Conservation (phyloP, 2,113 vertebrate genomes). For the Phalacrocorax pelagicus region DNA sequence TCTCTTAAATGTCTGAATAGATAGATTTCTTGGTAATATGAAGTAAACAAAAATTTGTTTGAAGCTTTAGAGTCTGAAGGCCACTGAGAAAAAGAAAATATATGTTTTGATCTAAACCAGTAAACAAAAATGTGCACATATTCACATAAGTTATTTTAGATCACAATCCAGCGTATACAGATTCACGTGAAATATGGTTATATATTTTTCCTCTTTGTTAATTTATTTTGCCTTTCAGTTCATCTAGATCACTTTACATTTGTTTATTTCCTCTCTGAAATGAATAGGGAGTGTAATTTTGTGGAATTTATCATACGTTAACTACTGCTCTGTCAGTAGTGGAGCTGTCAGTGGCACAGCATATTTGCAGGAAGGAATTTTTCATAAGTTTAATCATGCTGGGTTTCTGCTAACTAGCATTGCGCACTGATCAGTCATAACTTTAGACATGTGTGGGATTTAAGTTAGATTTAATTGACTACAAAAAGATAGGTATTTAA, state of each 20-base stretch:
- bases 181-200: not conserved
- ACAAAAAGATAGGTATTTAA: not conserved
- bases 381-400: not conserved
- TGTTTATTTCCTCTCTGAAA: not conserved
- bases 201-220: not conserved
- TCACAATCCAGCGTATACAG: not conserved
- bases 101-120: not conserved
- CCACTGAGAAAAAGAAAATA: not conserved
- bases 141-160: not conserved
- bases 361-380: not conserved
- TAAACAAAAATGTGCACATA: not conserved
- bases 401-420: not conserved
- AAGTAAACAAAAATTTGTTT: not conserved
- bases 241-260: not conserved
- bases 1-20: not conserved
- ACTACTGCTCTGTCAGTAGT: not conserved
- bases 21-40: not conserved
- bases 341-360: not conserved
- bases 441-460: not conserved
- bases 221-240: not conserved
- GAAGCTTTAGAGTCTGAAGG: not conserved
- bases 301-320: not conserved
- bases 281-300: not conserved
- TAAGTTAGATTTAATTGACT: not conserved
- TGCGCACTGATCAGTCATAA: not conserved